Evolutionary conservation across 2,888 invertebrate species (phyloP), one percentile per base, ranked within the genome.

Genomic region (Phasia obesa): DNA sequence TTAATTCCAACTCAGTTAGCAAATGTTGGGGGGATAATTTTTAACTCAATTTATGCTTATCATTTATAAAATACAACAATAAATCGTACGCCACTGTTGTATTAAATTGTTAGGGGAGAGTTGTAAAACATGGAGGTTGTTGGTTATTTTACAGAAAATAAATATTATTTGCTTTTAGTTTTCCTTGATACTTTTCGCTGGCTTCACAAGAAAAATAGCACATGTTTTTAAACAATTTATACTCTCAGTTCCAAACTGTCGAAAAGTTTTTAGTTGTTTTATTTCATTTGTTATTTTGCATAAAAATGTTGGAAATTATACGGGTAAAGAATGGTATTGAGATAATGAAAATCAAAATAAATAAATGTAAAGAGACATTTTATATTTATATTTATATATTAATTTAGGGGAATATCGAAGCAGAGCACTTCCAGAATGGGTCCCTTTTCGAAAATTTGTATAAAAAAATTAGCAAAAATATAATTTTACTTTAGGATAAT

Each of bases 191-290:
- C 6, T 42, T 5, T 44, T 17, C 21, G 17, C 1, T 25, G n/a
- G n/a, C n/a, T 42, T 35, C 17, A 19, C 13, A 53, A 17, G 27
- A 53, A 19, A 62, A 42, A 19, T 42, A 25, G 11, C 19, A 31
- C 38, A 49, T 60, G 7, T 62, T 64, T 27, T 42, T 15, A 42
- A 27, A 27, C 62, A 47, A 64, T 65, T 75, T 55, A 65, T 55
- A 64, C 17, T 23, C 3, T 9, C 4, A 64, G 44, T 57, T 35
- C 23, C 47, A 23, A 31, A 15, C 53, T 75, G 74, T 75, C 74
- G 47, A 15, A 65, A 57, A 75, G 44, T 55, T 64, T 75, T 57
- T 27, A 27, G 19, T 19, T 62, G 44, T 47, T 47, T 47, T 47
- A 47, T 35, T 62, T 44, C 15, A 4, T 9, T 60, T 44, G 38